Evolutionary conservation across 2,888 invertebrate species (phyloP).

Genomic region (Eutolmus rufibarbis): DNA sequence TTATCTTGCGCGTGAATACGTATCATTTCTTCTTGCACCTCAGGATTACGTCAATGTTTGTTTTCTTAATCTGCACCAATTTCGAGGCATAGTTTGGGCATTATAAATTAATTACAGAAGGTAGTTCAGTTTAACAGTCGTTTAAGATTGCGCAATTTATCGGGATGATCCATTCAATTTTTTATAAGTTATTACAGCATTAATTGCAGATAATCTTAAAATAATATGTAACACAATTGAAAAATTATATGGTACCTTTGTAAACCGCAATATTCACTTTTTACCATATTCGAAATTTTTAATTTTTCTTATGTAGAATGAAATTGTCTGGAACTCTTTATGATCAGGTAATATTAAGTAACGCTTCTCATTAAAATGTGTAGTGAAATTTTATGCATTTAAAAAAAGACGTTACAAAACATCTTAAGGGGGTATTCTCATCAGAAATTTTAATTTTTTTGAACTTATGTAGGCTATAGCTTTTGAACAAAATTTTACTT

Average conservation of each 20-base stretch:
- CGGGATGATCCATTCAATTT: not conserved
- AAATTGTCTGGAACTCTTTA: too few relatives aligned
- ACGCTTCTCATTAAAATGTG: too few relatives aligned
- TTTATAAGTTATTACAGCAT: not conserved
- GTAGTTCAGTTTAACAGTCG: not conserved
- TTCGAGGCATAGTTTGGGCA: not conserved
- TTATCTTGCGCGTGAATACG: not conserved
- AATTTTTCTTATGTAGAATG: not conserved
- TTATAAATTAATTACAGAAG: not conserved
- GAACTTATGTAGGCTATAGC: too few relatives aligned
- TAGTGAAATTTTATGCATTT: too few relatives aligned
- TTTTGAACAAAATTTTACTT: too few relatives aligned
- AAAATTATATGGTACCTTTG: not conserved
- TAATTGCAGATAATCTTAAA: not conserved
- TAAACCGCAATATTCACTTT: not conserved
- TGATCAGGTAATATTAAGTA: too few relatives aligned
- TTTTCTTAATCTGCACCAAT: conserved; percentile 5
- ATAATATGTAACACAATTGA: not conserved
- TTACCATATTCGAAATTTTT: not conserved
- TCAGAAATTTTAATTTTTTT: too few relatives aligned
- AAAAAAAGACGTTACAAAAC: too few relatives aligned
- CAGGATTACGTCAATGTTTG: not conserved
- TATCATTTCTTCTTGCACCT: not conserved
- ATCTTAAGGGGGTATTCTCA: too few relatives aligned
- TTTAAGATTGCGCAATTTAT: not conserved